Evolutionary conservation across 1,140 invertebrate species (phyloP).

Genomic region (Euborellia annulipes): DNA sequence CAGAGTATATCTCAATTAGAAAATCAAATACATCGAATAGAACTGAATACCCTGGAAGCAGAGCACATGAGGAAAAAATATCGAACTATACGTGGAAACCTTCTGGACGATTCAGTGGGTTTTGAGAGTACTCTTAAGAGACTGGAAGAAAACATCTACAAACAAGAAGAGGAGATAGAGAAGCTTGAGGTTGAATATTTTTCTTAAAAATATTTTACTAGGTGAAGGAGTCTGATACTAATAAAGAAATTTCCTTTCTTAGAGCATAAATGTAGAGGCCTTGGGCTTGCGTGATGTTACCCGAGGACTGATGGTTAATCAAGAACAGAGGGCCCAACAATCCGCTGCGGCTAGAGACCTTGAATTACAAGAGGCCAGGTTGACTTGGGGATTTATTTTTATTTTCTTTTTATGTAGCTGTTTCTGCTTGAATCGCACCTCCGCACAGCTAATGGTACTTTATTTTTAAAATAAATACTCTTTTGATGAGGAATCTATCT

Average conservation of each 20-base stretch:
- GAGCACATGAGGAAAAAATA: constrained; percentile 63
- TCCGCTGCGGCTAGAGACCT: constrained; percentile 42
- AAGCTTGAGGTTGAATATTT: constrained; percentile 36
- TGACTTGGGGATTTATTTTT: not conserved
- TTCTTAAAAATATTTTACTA: not conserved
- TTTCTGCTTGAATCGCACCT: too few species aligned
- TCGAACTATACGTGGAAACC: constrained; percentile 45
- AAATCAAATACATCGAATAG: constrained; percentile 56
- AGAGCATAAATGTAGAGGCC: constrained; percentile 50
- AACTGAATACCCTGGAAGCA: constrained; percentile 63
- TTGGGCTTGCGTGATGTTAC: constrained; percentile 46
- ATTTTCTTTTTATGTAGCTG: too few species aligned
- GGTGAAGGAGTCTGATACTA: not conserved
- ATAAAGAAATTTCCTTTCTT: constrained; percentile 9
- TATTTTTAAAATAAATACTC: too few species aligned
- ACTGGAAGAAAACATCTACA: constrained; percentile 43
- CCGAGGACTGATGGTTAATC: constrained; percentile 40
- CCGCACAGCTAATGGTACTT: too few species aligned
- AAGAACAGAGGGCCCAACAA: constrained; percentile 45
- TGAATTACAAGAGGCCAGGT: constrained; percentile 37
- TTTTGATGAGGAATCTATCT: too few species aligned
- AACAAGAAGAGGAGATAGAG: constrained; percentile 52
- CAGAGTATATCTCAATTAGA: constrained; percentile 53
- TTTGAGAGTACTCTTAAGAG: constrained; percentile 54
- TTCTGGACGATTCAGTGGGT: constrained; percentile 23